Percentiles rank a stretch among this genome's conserved stretches.
These are phyloP conservation scores for Troides aeacus DNA, from an alignment of 2,888 invertebrate genomes.

Conservation along the genomic window DNA sequence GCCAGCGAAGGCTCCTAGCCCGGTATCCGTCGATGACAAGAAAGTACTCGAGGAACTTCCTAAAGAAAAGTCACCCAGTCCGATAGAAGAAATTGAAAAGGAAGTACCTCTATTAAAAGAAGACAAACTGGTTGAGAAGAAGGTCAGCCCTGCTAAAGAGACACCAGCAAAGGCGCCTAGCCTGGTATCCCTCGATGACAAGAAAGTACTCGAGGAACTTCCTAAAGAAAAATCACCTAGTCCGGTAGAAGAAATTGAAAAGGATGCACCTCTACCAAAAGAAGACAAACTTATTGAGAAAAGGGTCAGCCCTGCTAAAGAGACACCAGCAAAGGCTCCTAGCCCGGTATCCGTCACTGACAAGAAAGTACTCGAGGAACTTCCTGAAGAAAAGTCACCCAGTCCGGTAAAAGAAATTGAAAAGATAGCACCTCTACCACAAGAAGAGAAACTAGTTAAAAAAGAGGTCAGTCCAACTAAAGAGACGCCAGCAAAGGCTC, in stretches of 20 bases:
- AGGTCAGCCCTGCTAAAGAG: background rate
- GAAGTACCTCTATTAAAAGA: background rate
- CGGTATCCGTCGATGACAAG: background rate
- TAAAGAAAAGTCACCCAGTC: conserved; percentile 19
- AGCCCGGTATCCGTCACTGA: background rate
- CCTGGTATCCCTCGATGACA: background rate
- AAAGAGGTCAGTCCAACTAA: conserved; percentile 32
- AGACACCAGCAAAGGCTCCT: background rate
- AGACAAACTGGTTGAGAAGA: background rate
- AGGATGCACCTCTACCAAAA: conserved; percentile 16
- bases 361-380: background rate
- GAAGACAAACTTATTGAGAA: conserved; percentile 28
- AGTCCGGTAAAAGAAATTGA: conserved; percentile 7
- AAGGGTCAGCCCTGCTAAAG: conserved; percentile 33
- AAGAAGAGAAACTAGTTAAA: conserved; percentile 32
- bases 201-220: background rate
- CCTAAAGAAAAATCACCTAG: background rate
- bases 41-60: background rate
- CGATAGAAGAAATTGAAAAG: background rate
- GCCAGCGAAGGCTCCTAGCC: background rate
- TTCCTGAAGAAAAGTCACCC: background rate
- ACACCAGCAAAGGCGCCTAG: conserved; percentile 1
- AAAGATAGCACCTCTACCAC: background rate
- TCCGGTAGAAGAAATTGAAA: conserved; percentile 1
- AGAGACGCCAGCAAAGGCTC: background rate